These are phyloP conservation scores for Cosmia pyralina DNA, from an alignment of 2,888 invertebrate genomes.

Conservation along the genomic window DNA sequence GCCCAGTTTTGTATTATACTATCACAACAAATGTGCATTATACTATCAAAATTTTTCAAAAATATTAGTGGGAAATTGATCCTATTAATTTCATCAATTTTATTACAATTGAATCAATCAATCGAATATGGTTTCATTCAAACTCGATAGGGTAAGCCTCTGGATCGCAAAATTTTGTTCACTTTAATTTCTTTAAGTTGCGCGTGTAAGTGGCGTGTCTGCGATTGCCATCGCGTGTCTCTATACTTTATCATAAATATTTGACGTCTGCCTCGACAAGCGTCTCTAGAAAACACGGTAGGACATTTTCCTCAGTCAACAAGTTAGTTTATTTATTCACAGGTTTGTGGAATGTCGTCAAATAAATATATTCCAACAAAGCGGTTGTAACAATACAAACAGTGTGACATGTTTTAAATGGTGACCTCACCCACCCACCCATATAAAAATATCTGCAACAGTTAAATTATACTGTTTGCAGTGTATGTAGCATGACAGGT, in stretches of 20 bases:
- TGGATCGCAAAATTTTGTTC: background rate
- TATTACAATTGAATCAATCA: background rate
- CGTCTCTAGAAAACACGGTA: background rate
- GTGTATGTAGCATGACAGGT: too few relatives aligned
- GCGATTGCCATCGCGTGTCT: background rate
- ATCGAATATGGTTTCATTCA: background rate
- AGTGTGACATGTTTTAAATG: conserved; percentile 5
- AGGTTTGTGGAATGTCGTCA: conserved; percentile 3
- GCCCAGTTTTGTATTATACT: background rate
- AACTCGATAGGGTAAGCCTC: background rate
- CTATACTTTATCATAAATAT: conserved; percentile 2
- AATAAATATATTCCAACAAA: conserved; percentile 5
- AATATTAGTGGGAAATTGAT: background rate
- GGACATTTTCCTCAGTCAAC: conserved; percentile 14
- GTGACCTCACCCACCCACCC: background rate
- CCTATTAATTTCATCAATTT: background rate
- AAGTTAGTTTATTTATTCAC: conserved; percentile 1
- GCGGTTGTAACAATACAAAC: conserved; percentile 18
- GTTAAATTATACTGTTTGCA: background rate
- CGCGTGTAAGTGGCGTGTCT: conserved; percentile 13
- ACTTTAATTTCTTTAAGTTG: background rate
- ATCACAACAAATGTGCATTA: background rate
- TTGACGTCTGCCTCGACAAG: conserved; percentile 9
- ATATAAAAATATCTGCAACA: background rate
- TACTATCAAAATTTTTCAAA: background rate